Base-by-base conservation (phyloP, 2,797 vertebrate genomes). In the Gallinago stenura region DNA sequence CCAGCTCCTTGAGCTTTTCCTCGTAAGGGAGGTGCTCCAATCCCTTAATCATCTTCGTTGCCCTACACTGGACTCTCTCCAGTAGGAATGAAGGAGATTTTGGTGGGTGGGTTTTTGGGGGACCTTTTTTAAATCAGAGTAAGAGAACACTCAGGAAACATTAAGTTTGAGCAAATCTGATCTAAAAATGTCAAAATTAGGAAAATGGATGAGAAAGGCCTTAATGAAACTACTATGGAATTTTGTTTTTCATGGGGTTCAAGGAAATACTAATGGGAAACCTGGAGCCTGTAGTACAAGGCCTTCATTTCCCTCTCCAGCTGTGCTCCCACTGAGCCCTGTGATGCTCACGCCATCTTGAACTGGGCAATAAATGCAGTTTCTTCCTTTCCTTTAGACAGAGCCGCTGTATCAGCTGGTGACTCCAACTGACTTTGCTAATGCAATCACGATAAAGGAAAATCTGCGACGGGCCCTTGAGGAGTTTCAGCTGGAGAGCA, bases 331-430 rank as follows among this genome's bases (percentile, higher is more conserved):
- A 1, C 30, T 0, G 0, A 73, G 48, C 79, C 54, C 20, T n/a
- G 60, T 2, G 9, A 31, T 19, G 28, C 21, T 51, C 30, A 5
- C 19, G 18, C 50, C 12, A 3, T 37, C 73, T 7, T 14, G 10
- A 76, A 39, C 28, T 30, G 45, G 33, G 41, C 46, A 82, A 45
- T 20, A 1, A 57, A 20, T 9, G 15, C 25, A 2, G 41, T 37
- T 90, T 56, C 61, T 92, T 37, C 53, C 65, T 28, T 85, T 41
- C 46, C 54, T 83, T 60, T 69, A 99, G 99, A 98, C 97, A 17
- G 97, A 95, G 68, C 99, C 99, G 0, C 97, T 99, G 78, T 98
- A 98, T 83, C 98, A 99, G 88, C 98, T 99, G 96, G 98, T 99
- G 96, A 98, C 98, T 39, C 85, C 98, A 30, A 95, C 96, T 13